Conservation (phyloP, 2,113 vertebrate genomes). For the Scatophagus argus region DNA sequence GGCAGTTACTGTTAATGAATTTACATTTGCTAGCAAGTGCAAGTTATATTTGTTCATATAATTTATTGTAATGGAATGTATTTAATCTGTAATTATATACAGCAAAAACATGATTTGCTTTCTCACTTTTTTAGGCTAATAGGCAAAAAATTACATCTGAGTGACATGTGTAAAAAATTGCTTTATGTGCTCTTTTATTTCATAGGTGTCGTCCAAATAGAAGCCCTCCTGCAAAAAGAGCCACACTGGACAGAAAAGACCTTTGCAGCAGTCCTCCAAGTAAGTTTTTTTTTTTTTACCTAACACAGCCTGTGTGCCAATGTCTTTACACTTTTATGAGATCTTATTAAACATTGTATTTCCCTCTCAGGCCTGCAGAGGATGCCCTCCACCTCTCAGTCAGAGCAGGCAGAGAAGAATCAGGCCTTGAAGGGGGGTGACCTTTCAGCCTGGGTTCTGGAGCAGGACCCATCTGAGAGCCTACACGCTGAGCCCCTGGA, state of each 20-base stretch:
- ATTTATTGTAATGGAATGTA: not conserved
- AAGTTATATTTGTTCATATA: not conserved
- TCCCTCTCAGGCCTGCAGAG: slow-evolving; percentile 72
- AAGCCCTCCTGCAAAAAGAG: slow-evolving; percentile 60
- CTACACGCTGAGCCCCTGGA: slow-evolving; percentile 64
- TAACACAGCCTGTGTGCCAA: not conserved
- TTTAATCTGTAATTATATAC: not conserved
- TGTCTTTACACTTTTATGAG: too few relatives aligned
- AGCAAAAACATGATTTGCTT: not conserved
- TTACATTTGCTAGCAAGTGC: not conserved
- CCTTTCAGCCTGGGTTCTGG: slow-evolving; percentile 40
- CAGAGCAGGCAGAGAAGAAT: slow-evolving; percentile 3
- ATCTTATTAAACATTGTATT: slow-evolving; percentile 41
- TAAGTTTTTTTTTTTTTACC: slow-evolving; percentile 12
- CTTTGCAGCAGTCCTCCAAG: slow-evolving; percentile 51
- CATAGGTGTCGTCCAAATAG: slow-evolving; percentile 65
- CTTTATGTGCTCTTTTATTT: not conserved
- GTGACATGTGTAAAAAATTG: not conserved
- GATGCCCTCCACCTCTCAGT: slow-evolving; percentile 59
- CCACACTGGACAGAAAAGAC: slow-evolving; percentile 19
- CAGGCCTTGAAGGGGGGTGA: slow-evolving; percentile 35
- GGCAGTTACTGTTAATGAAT: too few relatives aligned
- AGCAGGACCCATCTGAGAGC: slow-evolving; percentile 63
- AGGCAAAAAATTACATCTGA: not conserved
- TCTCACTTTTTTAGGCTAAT: not conserved